phyloP scores from a whole-genome alignment of 2,797 vertebrate species.

The Fistularia tabacaria region DNA sequence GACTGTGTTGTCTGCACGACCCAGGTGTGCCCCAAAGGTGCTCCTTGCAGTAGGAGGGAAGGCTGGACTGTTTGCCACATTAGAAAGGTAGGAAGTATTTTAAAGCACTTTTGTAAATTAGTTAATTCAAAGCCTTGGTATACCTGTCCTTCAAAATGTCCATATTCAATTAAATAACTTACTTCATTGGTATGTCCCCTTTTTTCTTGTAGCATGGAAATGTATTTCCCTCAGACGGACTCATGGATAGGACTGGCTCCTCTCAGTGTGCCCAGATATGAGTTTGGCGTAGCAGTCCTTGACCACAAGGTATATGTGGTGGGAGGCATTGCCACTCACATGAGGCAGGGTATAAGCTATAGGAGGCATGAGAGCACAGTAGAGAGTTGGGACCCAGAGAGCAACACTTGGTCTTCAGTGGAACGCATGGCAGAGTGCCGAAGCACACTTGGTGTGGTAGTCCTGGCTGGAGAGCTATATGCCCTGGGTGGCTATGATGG shows the following conservation, averaged over 20 bases:
- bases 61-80: slow-evolving; percentile 92
- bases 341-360: slow-evolving; percentile 90
- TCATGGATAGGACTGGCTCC: slow-evolving; percentile 97
- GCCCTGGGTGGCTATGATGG: slow-evolving; percentile 95
- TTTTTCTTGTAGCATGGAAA: slow-evolving; percentile 83
- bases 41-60: slow-evolving; percentile 97
- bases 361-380: slow-evolving; percentile 94
- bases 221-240: slow-evolving; percentile 98
- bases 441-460: slow-evolving; percentile 90
- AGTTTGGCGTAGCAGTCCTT: slow-evolving; percentile 92
- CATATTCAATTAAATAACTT: neutral
- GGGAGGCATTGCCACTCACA: slow-evolving; percentile 93
- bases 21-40: slow-evolving; percentile 94
- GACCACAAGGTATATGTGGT: slow-evolving; percentile 95
- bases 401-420: slow-evolving; percentile 90
- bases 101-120: neutral
- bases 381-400: slow-evolving; percentile 96
- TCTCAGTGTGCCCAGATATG: slow-evolving; percentile 89
- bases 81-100: slow-evolving; percentile 83
- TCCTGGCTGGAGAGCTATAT: slow-evolving; percentile 92
- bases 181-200: neutral
- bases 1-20: slow-evolving; percentile 87
- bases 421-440: slow-evolving; percentile 92
- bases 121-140: too few relatives aligned
- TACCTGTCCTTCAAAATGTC: neutral